Percentiles rank a stretch among this genome's conserved stretches.
phyloP scores from a whole-genome alignment of 1,140 invertebrate species.

The Tetramorium parvispinum region DNA sequence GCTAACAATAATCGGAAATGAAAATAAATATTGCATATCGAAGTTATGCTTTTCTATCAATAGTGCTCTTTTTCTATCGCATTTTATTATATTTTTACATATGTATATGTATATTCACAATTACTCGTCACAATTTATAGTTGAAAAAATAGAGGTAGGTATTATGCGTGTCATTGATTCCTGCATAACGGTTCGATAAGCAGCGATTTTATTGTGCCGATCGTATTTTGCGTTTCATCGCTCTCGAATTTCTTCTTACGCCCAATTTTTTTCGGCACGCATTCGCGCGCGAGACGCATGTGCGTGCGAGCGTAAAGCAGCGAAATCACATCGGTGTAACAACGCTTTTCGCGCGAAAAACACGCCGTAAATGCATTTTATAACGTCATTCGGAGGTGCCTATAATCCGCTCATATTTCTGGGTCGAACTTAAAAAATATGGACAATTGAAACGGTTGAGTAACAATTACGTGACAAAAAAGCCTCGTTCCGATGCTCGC shows the following conservation, averaged over 20 bases:
- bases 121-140: not conserved
- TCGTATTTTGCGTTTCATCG: not conserved
- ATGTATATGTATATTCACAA: not conserved
- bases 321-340: constrained; percentile 22
- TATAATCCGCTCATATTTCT: constrained; percentile 2
- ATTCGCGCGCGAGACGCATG: not conserved
- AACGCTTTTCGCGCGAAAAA: constrained; percentile 26
- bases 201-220: constrained; percentile 9
- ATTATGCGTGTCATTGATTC: not conserved
- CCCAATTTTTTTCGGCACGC: constrained; percentile 15
- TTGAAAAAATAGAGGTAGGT: not conserved
- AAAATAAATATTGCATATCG: not conserved
- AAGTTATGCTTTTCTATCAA: not conserved
- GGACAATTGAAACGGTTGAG: constrained; percentile 24
- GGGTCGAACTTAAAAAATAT: constrained; percentile 38
- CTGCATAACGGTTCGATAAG: not conserved
- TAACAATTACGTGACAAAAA: constrained; percentile 15
- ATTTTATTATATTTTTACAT: not conserved
- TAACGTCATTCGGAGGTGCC: constrained; percentile 30
- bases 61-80: not conserved
- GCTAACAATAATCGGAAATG: not conserved
- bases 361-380: constrained; percentile 47
- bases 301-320: constrained; percentile 7
- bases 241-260: constrained; percentile 5
- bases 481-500: not conserved